Evolutionary conservation across 1,140 invertebrate species (phyloP).

Genomic region (Ips nitidus): DNA sequence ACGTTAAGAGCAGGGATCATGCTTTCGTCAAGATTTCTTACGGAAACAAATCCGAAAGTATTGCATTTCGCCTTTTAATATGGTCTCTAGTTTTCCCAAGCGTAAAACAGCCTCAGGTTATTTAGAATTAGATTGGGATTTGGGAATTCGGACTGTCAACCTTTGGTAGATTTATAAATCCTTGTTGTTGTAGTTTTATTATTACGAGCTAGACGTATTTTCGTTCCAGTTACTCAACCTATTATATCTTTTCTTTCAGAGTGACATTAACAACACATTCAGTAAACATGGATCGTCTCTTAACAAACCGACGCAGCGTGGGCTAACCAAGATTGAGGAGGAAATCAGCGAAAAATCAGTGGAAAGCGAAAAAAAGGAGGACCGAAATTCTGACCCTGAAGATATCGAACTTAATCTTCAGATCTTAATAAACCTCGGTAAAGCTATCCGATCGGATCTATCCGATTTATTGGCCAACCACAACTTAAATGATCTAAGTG

Average conservation of each 20-base stretch:
- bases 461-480: constrained; percentile 40
- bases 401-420: constrained; percentile 35
- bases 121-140: constrained; percentile 47
- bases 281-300: no score
- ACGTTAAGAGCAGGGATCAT: constrained; percentile 17
- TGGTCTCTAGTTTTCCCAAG: constrained; percentile 36
- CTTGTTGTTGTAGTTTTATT: no score
- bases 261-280: no score
- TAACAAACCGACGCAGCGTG: no score
- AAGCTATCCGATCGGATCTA: constrained; percentile 42
- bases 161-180: background rate
- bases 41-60: constrained; percentile 10
- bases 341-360: no score
- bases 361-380: no score
- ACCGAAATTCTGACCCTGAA: constrained; percentile 21
- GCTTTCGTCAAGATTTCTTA: background rate
- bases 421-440: constrained; percentile 38
- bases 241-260: no score
- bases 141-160: constrained; percentile 43
- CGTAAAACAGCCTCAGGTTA: constrained; percentile 36
- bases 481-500: constrained; percentile 16
- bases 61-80: constrained; percentile 38
- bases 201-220: no score
- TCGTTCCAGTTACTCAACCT: no score
- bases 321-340: no score